Evolutionary conservation across 2,888 invertebrate species (phyloP), one percentile per base, ranked within the genome.

Genomic region (Lottia gigantea): DNA sequence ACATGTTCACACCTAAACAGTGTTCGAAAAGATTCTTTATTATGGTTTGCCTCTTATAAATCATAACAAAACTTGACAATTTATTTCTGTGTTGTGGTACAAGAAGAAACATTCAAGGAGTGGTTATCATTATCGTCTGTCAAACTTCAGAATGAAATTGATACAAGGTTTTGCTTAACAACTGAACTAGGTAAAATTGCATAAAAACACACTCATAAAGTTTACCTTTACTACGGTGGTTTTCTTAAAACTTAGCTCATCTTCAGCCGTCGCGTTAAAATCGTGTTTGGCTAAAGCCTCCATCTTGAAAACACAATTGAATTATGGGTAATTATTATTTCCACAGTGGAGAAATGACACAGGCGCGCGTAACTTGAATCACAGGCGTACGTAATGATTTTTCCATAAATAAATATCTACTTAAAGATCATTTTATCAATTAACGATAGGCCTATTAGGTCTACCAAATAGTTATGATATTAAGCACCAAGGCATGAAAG

Each of bases 271-370:
- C 83, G 98, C 98, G 90, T 94, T 95, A 91, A 99, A 99, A 92
- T 99, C 98, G 91, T 99, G 98, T 92, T 97, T 98, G 85, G 98
- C 98, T 90, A 95, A 92, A 89, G 99, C 99, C 93, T 99, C 99
- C 99, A 99, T 99, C 76, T 83, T 88, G 81, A 68, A 74, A 66
- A 55, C 55, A 23, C 55, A 23, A 23, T 11, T 11, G 55, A 19
- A 55, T 55, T 19, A 19, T 55, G 55, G 55, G 55, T 55, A 55
- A 55, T 55, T 11, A 23, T 55, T 19, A 40, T 40, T 40, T 40
- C 40, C 6, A 8, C 40, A 40, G 40, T 6, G 11, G 11, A 40
- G 40, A 40, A 40, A 40, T 8, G 40, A 40, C 40, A 40, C 40
- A 40, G 40, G 40, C 40, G 40, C 31, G 31, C 40, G 40, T 40